A percentile compares a stretch with the other conserved stretches of the same genome.
Evolutionary conservation across 2,888 invertebrate species (phyloP).

Genomic region (Volucella zonaria): DNA sequence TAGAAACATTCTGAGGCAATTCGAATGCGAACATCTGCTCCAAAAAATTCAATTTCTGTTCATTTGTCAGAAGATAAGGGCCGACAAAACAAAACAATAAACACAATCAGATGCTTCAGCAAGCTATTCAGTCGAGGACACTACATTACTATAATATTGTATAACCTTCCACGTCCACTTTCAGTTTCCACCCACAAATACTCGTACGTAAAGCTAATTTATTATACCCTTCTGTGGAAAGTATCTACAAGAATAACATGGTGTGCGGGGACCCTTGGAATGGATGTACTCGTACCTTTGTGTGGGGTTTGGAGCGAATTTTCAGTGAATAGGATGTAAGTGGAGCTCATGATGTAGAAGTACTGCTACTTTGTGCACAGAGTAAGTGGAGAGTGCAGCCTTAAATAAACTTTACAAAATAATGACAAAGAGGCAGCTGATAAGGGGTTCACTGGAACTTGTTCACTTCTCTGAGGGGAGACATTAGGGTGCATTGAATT

Average conservation of each 20-base stretch:
- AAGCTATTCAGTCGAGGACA: slow-evolving; percentile 27
- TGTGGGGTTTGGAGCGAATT: slow-evolving; percentile 46
- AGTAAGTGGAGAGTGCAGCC: too few relatives aligned
- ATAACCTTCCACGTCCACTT: slow-evolving; percentile 26
- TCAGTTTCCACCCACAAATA: slow-evolving; percentile 8
- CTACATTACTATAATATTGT: neutral
- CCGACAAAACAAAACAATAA: slow-evolving; percentile 32
- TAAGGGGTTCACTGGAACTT: too few relatives aligned
- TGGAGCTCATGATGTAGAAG: slow-evolving; percentile 19
- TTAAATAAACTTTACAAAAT: too few relatives aligned
- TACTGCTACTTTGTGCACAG: neutral
- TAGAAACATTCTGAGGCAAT: neutral
- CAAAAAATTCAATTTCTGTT: slow-evolving; percentile 33
- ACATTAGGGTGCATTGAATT: too few relatives aligned
- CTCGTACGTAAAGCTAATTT: slow-evolving; percentile 48
- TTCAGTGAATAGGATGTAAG: slow-evolving; percentile 36
- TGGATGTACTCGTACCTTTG: slow-evolving; percentile 33
- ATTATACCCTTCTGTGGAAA: slow-evolving; percentile 23
- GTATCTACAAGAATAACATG: neutral
- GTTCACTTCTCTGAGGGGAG: too few relatives aligned
- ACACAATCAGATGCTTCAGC: slow-evolving; percentile 29
- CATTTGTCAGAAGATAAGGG: slow-evolving; percentile 36
- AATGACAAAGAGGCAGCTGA: too few relatives aligned
- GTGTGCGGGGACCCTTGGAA: neutral
- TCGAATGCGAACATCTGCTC: slow-evolving; percentile 37